Conservation (phyloP, 2,797 vertebrate genomes). For the Alouatta caraya region DNA sequence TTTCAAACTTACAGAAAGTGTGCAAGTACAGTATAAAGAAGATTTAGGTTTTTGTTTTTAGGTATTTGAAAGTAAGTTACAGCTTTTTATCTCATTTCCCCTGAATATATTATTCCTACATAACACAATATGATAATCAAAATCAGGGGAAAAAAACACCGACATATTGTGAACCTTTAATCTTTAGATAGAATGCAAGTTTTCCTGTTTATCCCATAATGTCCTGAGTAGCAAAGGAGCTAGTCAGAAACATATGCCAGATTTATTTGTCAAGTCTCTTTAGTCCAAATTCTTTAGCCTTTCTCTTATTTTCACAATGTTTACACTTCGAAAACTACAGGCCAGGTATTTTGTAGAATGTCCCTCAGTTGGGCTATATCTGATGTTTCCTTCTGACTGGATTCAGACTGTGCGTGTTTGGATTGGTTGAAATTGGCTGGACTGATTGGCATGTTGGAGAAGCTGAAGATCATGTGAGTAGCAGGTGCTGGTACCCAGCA, state of each 20-base stretch:
- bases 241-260: not conserved
- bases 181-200: not conserved
- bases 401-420: not conserved
- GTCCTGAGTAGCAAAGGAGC: conserved; percentile 16
- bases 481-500: not conserved
- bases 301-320: not conserved
- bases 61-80: not conserved
- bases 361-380: not conserved
- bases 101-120: not conserved
- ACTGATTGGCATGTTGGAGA: not conserved
- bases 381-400: not conserved
- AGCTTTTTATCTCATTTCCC: not conserved
- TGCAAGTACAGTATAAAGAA: not conserved
- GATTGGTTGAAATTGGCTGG: not conserved
- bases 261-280: not conserved
- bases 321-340: not conserved
- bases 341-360: not conserved
- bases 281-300: not conserved
- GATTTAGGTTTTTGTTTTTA: not conserved
- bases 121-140: not conserved
- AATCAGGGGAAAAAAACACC: not conserved
- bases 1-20: conserved; percentile 12
- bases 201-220: not conserved
- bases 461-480: not conserved
- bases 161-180: not conserved